phyloP scores from a whole-genome alignment of 2,797 vertebrate genomes.

The Darevskia nairensis region DNA sequence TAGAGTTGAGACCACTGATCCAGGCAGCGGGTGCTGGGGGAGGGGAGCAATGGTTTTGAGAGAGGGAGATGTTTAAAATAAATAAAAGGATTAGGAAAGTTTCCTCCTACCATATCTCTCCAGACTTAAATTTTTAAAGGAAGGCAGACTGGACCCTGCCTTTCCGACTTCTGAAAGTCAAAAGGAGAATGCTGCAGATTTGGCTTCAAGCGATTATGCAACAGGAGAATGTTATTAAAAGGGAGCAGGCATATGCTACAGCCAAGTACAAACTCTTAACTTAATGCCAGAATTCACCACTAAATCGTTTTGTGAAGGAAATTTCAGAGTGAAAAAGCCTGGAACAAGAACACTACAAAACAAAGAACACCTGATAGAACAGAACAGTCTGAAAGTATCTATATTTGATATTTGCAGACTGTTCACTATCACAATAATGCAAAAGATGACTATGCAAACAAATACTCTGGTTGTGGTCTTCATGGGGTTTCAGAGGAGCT shows the following conservation, averaged over 20 bases:
- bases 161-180: slow-evolving; percentile 9
- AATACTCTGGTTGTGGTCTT: not conserved
- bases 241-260: slow-evolving; percentile 28
- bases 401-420: slow-evolving; percentile 15
- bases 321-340: slow-evolving; percentile 55
- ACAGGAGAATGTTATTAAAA: slow-evolving; percentile 37
- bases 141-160: not conserved
- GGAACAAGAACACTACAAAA: slow-evolving; percentile 9
- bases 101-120: not conserved
- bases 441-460: not conserved
- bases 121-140: not conserved
- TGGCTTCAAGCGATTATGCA: slow-evolving; percentile 39
- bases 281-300: slow-evolving; percentile 27
- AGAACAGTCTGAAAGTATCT: not conserved
- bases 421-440: not conserved
- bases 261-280: slow-evolving; percentile 24
- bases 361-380: slow-evolving; percentile 22
- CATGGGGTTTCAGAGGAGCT: not conserved
- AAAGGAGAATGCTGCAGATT: slow-evolving; percentile 16
- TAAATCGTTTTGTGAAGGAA: slow-evolving; percentile 26
- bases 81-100: not conserved
- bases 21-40: no score
- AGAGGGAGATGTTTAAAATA: not conserved
- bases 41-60: not conserved
- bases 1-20: no score